Conservation (phyloP, 2,113 vertebrate species). For the sheep (Ovis aries) region ARS-UI_Ramb_v3.0 NC_056070.1:58062001-58062500, state of each 20-base stretch:
- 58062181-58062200: slow-evolving; percentile 76
- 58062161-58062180: slow-evolving; percentile 65
- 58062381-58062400: slow-evolving; percentile 58
- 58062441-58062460: slow-evolving; percentile 51
- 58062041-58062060: slow-evolving; percentile 31
- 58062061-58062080: slow-evolving; percentile 49
- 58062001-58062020: neutral
- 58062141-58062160: slow-evolving; percentile 60
- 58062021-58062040: neutral
- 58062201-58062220: slow-evolving; percentile 75
- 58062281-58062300: slow-evolving; percentile 70
- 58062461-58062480: slow-evolving; percentile 29
- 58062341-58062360: slow-evolving; percentile 80
- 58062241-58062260: slow-evolving; percentile 55
- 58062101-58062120: slow-evolving; percentile 56
- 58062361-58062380: slow-evolving; percentile 68
- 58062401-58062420: slow-evolving; percentile 48
- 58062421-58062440: slow-evolving; percentile 43
- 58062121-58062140: slow-evolving; percentile 29
- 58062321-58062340: slow-evolving; percentile 71
- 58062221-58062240: slow-evolving; percentile 66
- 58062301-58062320: slow-evolving; percentile 71
- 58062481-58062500: neutral
- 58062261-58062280: slow-evolving; percentile 70
- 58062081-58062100: slow-evolving; percentile 56